Conservation (phyloP, 2,797 vertebrate species). For the Phoeniculus purpureus region DNA sequence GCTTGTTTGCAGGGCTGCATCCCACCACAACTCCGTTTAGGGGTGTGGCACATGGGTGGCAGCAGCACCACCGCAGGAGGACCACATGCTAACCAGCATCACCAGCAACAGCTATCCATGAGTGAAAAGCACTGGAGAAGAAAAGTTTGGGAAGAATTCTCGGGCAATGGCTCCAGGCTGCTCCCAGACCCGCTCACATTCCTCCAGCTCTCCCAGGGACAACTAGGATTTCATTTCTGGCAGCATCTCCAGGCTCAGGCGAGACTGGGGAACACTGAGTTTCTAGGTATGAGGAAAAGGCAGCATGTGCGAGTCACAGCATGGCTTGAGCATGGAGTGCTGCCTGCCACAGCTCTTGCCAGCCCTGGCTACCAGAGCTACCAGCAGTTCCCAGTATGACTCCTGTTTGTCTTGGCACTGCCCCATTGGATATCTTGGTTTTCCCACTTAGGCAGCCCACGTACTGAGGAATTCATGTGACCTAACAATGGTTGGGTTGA, state of each 20-base stretch:
- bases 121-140: not conserved
- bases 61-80: not conserved
- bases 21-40: not conserved
- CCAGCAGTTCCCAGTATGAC: not conserved
- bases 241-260: not conserved
- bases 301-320: not conserved
- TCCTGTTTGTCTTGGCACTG: not conserved
- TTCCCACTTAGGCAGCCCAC: not conserved
- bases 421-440: not conserved
- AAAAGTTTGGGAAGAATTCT: not conserved
- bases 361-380: not conserved
- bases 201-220: not conserved
- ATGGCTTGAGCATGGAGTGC: accelerated
- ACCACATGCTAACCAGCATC: accelerated
- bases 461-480: not conserved
- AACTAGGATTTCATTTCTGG: not conserved
- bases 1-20: not conserved
- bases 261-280: not conserved
- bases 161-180: not conserved
- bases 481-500: not conserved
- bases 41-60: not conserved
- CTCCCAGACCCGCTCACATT: not conserved
- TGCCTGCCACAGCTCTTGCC: not conserved
- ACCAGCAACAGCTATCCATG: accelerated
- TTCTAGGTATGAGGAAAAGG: slow-evolving; percentile 22